Percentiles rank a stretch among this genome's conserved stretches.
These are phyloP conservation scores for Engraulis encrasicolus DNA, from an alignment of 2,113 vertebrate genomes.

Conservation along the genomic window DNA sequence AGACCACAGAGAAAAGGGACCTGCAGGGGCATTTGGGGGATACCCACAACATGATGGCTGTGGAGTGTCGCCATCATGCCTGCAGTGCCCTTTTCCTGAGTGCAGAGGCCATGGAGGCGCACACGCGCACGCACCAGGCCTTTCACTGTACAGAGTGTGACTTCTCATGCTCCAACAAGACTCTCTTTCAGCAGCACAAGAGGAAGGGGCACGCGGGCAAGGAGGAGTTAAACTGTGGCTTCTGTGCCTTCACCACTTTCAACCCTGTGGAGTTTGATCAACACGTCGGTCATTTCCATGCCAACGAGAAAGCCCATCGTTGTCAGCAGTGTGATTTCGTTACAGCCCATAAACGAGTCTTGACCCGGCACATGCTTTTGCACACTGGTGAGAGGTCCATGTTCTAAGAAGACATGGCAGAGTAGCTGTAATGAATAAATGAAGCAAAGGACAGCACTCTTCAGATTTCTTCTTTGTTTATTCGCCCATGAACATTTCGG, in stretches of 20 bases:
- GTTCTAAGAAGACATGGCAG: not conserved
- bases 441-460: too few species aligned
- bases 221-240: constrained; percentile 82
- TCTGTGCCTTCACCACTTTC: constrained; percentile 88
- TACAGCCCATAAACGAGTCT: constrained; percentile 90
- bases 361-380: constrained; percentile 89
- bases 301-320: constrained; percentile 91
- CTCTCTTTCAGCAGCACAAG: constrained; percentile 86
- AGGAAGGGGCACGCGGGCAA: constrained; percentile 87
- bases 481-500: too few species aligned
- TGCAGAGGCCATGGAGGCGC: constrained; percentile 83
- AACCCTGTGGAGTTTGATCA: constrained; percentile 91
- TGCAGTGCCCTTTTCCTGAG: constrained; percentile 84
- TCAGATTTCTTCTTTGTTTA: too few species aligned
- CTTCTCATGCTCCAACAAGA: constrained; percentile 95
- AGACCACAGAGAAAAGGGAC: constrained; percentile 76
- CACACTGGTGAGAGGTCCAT: constrained; percentile 83
- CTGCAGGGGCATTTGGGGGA: constrained; percentile 82
- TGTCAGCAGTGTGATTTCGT: constrained; percentile 88
- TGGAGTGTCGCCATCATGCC: constrained; percentile 87
- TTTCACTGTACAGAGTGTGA: constrained; percentile 94
- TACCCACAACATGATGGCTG: constrained; percentile 75
- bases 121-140: constrained; percentile 87
- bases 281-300: constrained; percentile 89
- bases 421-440: too few species aligned